Percentiles rank a stretch among this genome's conserved stretches.
Evolutionary conservation across 2,888 invertebrate species (phyloP).

Genomic region (Plebejus anna): DNA sequence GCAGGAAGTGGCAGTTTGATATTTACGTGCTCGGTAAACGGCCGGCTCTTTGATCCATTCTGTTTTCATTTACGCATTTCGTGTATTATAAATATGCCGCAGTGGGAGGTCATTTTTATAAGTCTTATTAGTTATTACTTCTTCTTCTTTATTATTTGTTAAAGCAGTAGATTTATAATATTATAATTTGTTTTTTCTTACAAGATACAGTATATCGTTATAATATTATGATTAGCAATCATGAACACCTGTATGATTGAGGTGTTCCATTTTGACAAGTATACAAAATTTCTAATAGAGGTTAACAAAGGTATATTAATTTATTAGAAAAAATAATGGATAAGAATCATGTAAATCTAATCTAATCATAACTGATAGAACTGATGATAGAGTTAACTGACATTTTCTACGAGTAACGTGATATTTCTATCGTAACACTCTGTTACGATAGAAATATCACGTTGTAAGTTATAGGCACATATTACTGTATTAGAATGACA

Average conservation of each 20-base stretch:
- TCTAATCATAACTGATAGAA: background rate
- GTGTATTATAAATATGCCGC: constrained; percentile 28
- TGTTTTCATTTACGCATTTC: constrained; percentile 35
- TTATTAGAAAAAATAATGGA: too few relatives aligned
- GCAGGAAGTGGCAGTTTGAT: constrained; percentile 48
- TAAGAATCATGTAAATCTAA: too few relatives aligned
- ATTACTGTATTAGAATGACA: too few relatives aligned
- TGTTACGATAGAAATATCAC: too few relatives aligned
- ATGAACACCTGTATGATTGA: background rate
- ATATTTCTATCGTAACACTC: too few relatives aligned
- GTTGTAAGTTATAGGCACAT: too few relatives aligned
- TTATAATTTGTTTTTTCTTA: too few relatives aligned
- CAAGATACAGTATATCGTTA: too few relatives aligned
- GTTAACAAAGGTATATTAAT: background rate
- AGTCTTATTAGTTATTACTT: background rate
- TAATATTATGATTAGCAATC: too few relatives aligned
- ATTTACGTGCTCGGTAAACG: constrained; percentile 47
- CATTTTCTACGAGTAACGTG: background rate
- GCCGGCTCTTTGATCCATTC: constrained; percentile 46
- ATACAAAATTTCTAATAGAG: background rate
- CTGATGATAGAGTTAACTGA: background rate
- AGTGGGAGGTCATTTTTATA: constrained; percentile 25
- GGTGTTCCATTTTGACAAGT: background rate
- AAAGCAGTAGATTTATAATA: too few relatives aligned
- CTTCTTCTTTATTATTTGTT: background rate